Percentiles rank a stretch among this genome's conserved stretches.
phyloP scores from a whole-genome alignment of 2,888 invertebrate species.

The Timema cristinae region DNA sequence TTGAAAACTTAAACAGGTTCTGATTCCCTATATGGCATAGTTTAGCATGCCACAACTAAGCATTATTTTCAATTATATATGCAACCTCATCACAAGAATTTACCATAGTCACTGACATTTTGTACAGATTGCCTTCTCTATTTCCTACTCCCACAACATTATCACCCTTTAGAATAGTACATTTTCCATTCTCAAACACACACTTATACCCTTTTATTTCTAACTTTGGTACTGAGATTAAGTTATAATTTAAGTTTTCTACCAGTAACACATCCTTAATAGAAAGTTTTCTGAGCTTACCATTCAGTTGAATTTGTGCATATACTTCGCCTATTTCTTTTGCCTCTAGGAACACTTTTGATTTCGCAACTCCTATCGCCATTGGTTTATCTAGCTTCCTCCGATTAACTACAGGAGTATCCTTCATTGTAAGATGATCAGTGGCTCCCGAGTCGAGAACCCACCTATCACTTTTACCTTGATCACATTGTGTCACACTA shows the following conservation, averaged over 20 bases:
- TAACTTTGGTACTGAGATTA: neutral
- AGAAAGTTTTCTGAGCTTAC: neutral
- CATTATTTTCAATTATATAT: neutral
- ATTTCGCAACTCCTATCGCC: constrained; percentile 10
- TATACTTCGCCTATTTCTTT: neutral
- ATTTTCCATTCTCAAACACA: neutral
- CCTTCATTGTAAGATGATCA: neutral
- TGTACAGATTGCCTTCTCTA: neutral
- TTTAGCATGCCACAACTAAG: constrained; percentile 6
- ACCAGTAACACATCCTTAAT: neutral
- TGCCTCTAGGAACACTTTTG: constrained; percentile 3
- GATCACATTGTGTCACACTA: neutral
- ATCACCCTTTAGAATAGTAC: neutral
- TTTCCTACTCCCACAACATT: neutral
- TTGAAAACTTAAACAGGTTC: constrained; percentile 1
- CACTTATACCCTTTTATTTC: neutral
- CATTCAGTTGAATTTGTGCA: neutral
- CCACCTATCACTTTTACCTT: neutral
- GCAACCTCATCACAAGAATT: neutral
- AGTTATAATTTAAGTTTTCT: neutral
- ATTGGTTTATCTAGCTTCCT: neutral
- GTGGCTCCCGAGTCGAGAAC: constrained; percentile 1
- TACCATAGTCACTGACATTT: neutral
- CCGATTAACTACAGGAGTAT: neutral
- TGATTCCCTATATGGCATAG: constrained; percentile 7